Evolutionary conservation across 1,140 invertebrate species (phyloP).

Genomic region (Anagrus nilaparvatae): DNA sequence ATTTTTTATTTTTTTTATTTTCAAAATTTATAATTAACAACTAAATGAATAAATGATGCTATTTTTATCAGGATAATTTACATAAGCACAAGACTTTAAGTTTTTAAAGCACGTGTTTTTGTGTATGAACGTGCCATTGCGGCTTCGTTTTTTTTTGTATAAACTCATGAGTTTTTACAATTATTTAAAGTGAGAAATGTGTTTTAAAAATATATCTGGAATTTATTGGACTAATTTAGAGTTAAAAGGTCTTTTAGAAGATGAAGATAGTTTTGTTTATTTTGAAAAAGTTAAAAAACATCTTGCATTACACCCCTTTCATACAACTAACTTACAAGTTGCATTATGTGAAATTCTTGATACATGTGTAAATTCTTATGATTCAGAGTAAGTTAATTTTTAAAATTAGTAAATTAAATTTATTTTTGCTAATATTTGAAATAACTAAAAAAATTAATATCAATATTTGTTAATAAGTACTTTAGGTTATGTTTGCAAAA

Average conservation of each 20-base stretch:
- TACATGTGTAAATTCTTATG: conserved; percentile 44
- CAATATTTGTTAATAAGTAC: neutral
- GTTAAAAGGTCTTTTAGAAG: conserved; percentile 30
- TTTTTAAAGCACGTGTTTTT: too few relatives aligned
- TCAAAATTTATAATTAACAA: too few relatives aligned
- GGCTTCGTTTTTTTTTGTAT: too few relatives aligned
- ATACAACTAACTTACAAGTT: conserved; percentile 29
- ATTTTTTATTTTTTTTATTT: too few relatives aligned
- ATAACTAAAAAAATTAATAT: conserved; percentile 20
- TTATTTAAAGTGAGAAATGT: conserved; percentile 16
- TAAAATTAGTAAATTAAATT: neutral
- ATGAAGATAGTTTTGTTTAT: conserved; percentile 47
- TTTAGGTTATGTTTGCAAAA: conserved; percentile 8
- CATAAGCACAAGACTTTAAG: too few relatives aligned
- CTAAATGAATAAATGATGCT: too few relatives aligned
- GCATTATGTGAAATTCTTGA: conserved; percentile 44
- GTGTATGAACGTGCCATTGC: too few relatives aligned
- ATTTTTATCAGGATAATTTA: too few relatives aligned
- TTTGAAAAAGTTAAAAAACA: conserved; percentile 45
- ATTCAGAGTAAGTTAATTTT: conserved; percentile 32
- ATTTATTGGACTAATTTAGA: conserved; percentile 31
- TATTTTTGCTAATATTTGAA: neutral
- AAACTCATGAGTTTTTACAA: too few relatives aligned
- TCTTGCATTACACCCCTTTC: conserved; percentile 48
- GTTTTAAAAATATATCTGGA: conserved; percentile 13